phyloP scores from a whole-genome alignment of 2,113 vertebrate genomes.

The Neolamprologus brichardi region DNA sequence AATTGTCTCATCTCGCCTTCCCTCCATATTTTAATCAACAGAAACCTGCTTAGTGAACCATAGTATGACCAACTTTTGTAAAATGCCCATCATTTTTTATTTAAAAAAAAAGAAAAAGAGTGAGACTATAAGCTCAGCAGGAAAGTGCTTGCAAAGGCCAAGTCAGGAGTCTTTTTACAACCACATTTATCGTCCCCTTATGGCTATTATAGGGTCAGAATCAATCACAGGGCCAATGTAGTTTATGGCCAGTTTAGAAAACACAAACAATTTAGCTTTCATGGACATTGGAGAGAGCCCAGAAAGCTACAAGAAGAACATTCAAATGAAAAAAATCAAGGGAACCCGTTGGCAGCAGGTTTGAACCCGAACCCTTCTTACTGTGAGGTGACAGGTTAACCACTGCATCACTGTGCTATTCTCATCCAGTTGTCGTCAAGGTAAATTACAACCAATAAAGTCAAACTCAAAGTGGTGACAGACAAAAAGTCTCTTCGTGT shows the following conservation, averaged over 20 bases:
- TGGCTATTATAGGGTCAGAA: neutral
- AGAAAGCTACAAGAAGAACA: neutral
- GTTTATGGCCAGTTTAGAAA: neutral
- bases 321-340: neutral
- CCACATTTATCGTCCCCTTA: neutral
- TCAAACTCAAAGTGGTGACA: neutral
- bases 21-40: neutral
- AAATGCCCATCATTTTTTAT: neutral
- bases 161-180: neutral
- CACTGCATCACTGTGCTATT: neutral
- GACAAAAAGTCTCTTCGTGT: neutral
- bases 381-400: neutral
- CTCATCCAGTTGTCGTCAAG: neutral
- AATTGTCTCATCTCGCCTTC: neutral
- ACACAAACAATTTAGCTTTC: neutral
- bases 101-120: neutral
- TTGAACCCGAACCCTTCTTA: neutral
- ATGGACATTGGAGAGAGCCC: neutral
- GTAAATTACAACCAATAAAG: neutral
- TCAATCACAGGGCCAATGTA: neutral
- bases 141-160: neutral
- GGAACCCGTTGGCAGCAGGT: neutral
- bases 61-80: neutral
- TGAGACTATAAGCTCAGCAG: neutral
- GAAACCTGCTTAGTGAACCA: neutral